These are phyloP conservation scores for Crematogaster levior DNA, from an alignment of 2,888 invertebrate species.

Conservation along the genomic window DNA sequence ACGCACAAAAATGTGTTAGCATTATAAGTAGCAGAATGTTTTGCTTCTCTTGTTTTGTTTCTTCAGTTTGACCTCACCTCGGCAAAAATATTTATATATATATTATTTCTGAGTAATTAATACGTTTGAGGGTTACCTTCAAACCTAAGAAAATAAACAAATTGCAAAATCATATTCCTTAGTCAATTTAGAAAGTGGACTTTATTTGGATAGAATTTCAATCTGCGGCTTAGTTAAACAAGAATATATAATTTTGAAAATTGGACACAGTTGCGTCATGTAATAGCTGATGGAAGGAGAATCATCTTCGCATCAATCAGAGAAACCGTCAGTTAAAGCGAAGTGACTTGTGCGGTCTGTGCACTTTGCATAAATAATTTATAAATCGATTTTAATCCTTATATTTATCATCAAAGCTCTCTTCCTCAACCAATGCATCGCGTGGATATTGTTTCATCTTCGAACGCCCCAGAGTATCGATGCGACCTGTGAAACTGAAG, in stretches of 20 bases:
- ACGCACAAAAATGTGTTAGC: not conserved
- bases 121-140: not conserved
- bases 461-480: not conserved
- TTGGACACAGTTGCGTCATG: not conserved
- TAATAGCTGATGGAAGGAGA: not conserved
- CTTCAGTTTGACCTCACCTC: not conserved
- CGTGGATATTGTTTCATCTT: not conserved
- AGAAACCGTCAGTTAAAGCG: not conserved
- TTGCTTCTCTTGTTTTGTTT: not conserved
- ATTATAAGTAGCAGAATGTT: not conserved
- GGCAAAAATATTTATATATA: not conserved
- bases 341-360: not conserved
- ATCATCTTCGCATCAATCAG: not conserved
- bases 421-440: not conserved
- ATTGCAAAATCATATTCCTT: not conserved
- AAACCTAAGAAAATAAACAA: not conserved
- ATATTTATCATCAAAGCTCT: not conserved
- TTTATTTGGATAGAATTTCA: slow-evolving; percentile 1
- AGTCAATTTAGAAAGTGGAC: slow-evolving; percentile 6
- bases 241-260: slow-evolving; percentile 12
- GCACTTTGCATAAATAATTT: not conserved
- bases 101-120: not conserved
- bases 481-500: not conserved
- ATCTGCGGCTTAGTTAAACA: not conserved
- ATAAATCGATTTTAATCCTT: not conserved